Evolutionary conservation across 2,888 invertebrate genomes (phyloP), one percentile per base, ranked within the genome.

Genomic region (Eupithecia insigniata): DNA sequence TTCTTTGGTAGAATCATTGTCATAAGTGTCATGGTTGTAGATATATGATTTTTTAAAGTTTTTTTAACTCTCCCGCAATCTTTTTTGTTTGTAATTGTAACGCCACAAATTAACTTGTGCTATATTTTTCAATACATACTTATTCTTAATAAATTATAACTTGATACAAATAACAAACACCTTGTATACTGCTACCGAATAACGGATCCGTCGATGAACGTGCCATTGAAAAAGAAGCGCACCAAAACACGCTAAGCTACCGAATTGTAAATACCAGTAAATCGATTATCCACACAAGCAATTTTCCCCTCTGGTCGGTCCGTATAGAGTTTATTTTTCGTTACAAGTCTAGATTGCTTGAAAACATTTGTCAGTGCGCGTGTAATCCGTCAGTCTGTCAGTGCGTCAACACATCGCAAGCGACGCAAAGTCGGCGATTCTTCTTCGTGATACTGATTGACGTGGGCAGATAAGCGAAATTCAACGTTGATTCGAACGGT

Each of bases 381-480:
- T 83, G 88, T 90, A 89, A 90, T 90, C 89, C 84, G 89, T 88
- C 88, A 88, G 88, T 88, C 91, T 89, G 89, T 89, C 89, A 85
- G 85, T 87, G 83, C 87, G 89, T 90, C 87, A 85, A 87, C 88
- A 87, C 87, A 86, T 85, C 81, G 83, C 83, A 87, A 81, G 83
- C 79, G 82, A 83, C 86, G 86, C 80, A 87, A 74, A 74, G 86
- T 86, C 89, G 86, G 85, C 84, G 87, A 89, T 90, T 89, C 87
- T 89, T 89, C 89, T 87, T 85, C 85, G 85, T 86, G 86, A 88
- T 87, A 83, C 87, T 89, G 91, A 91, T 90, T 90, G 91, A 91
- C 89, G 86, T 81, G 79, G 78, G 83, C 84, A 86, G 90, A 90
- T 90, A 90, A 90, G 86, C 86, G 82, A 87, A 88, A 88, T 86